phyloP scores from a whole-genome alignment of 1,140 invertebrate species.

The Magallana ariakensis region DNA sequence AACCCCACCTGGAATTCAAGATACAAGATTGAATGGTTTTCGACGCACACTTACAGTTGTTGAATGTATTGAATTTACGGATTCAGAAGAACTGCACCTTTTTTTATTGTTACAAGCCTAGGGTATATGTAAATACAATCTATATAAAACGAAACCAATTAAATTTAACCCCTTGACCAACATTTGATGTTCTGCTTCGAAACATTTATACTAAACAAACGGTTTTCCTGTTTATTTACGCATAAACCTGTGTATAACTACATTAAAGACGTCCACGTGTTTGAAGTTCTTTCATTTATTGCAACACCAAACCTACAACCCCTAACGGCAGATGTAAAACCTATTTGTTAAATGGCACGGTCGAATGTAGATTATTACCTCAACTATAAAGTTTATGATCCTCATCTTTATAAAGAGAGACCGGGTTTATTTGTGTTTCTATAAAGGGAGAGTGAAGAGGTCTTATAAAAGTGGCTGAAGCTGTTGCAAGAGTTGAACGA shows the following conservation, averaged over 20 bases:
- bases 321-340: slow-evolving; percentile 1
- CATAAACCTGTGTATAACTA: neutral
- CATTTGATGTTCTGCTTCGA: neutral
- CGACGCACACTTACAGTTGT: too few relatives aligned
- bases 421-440: slow-evolving; percentile 23
- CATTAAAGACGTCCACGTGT: neutral
- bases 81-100: too few relatives aligned
- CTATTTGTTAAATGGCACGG: neutral
- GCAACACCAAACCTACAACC: neutral
- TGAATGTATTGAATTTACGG: too few relatives aligned
- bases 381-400: neutral
- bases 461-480: neutral
- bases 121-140: too few relatives aligned
- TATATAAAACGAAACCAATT: too few relatives aligned
- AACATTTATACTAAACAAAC: neutral
- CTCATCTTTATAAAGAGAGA: neutral
- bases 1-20: too few relatives aligned
- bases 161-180: neutral
- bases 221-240: neutral
- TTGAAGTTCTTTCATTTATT: slow-evolving; percentile 32
- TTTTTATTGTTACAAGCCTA: too few relatives aligned
- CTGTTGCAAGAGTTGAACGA: neutral
- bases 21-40: too few relatives aligned
- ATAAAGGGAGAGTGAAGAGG: slow-evolving; percentile 4
- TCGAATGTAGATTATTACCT: slow-evolving; percentile 16